These are phyloP conservation scores for Myotis findleyi DNA, from an alignment of 2,797 vertebrate species.

Conservation along the genomic window DNA sequence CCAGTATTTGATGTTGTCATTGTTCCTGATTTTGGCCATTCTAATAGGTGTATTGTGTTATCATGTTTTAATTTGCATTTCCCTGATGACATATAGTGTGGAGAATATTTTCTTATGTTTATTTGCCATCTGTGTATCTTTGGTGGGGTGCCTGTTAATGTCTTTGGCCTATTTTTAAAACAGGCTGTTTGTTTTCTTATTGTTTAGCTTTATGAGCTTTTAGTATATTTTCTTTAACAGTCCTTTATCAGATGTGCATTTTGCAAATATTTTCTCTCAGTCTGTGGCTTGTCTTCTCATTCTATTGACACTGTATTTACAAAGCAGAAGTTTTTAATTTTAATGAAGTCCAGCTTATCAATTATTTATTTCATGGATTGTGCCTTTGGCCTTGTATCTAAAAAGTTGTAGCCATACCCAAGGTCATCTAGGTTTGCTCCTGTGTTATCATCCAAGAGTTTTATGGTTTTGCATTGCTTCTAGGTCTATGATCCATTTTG, in stretches of 20 bases:
- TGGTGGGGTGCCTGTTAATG: not conserved
- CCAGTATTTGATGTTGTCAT: not conserved
- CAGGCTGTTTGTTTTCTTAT: not conserved
- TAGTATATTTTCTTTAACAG: not conserved
- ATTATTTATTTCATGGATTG: not conserved
- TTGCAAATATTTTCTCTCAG: not conserved
- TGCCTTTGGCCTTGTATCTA: not conserved
- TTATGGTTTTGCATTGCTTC: not conserved
- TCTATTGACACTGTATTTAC: not conserved
- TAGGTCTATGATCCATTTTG: not conserved
- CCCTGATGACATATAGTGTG: not conserved
- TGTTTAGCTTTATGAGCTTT: not conserved
- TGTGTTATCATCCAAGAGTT: not conserved
- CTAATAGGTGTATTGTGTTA: not conserved
- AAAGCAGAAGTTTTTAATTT: constrained; percentile 1
- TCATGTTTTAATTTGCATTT: not conserved
- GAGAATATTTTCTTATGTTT: not conserved
- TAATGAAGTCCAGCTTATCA: not conserved
- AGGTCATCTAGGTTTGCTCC: not conserved
- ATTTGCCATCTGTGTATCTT: not conserved
- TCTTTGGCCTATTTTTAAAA: not conserved
- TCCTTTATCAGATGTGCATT: not conserved
- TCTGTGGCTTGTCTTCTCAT: constrained; percentile 8
- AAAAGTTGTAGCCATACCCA: not conserved
- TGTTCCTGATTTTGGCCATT: not conserved